These are phyloP conservation scores for Papilio demoleus DNA, from an alignment of 2,888 invertebrate genomes.

Conservation along the genomic window DNA sequence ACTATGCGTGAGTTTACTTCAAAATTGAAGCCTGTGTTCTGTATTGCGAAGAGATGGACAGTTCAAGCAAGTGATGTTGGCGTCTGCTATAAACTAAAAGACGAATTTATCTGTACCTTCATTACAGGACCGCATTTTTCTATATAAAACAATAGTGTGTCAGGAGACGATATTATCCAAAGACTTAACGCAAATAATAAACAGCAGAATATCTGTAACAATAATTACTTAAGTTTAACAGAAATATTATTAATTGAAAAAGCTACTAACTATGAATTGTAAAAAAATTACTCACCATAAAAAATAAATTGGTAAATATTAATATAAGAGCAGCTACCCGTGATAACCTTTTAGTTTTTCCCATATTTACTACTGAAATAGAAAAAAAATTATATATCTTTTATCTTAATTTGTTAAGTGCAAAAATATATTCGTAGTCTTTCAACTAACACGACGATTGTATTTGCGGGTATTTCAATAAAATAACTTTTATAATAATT, in stretches of 20 bases:
- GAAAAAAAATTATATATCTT: not conserved
- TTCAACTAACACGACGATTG: no score
- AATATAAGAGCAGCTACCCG: not conserved
- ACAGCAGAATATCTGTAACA: not conserved
- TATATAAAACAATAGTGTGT: not conserved
- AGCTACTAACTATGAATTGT: no score
- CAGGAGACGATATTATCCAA: not conserved
- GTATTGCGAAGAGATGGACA: no score
- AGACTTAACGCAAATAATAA: not conserved
- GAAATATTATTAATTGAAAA: no score
- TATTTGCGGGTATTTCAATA: no score
- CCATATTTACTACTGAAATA: not conserved
- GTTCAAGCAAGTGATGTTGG: no score
- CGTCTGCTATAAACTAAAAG: not conserved
- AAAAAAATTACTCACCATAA: not conserved
- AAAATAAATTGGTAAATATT: not conserved
- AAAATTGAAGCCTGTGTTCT: no score
- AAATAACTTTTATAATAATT: no score
- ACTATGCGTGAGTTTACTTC: no score
- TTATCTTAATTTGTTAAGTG: not conserved
- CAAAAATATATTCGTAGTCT: not conserved
- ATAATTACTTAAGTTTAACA: no score
- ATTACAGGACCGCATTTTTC: not conserved
- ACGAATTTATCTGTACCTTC: not conserved
- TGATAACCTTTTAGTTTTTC: not conserved